Conservation (phyloP, 1,140 invertebrate genomes). For the Brachionus koreanus region DNA sequence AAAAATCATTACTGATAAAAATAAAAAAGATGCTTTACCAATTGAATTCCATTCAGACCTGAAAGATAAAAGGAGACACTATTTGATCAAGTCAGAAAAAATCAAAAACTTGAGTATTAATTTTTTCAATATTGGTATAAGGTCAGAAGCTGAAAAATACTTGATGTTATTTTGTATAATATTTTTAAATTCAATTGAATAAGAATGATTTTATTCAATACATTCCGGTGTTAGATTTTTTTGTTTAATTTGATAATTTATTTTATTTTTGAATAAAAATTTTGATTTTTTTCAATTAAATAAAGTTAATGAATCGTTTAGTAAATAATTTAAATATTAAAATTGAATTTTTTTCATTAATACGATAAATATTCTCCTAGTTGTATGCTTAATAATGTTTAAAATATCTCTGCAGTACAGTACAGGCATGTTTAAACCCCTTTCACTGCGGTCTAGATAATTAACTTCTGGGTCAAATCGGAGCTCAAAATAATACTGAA, state of each 20-base stretch:
- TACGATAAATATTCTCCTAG: too few species aligned
- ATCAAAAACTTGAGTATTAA: background rate
- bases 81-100: background rate
- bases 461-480: too few species aligned
- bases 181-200: background rate
- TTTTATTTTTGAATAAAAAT: too few species aligned
- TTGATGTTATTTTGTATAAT: background rate
- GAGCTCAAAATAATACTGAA: too few species aligned
- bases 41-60: background rate
- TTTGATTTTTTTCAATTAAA: too few species aligned
- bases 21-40: background rate
- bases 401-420: too few species aligned
- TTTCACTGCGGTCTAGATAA: too few species aligned
- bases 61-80: conserved; percentile 25
- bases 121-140: background rate
- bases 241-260: background rate
- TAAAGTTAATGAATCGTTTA: too few species aligned
- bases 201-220: background rate
- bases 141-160: background rate
- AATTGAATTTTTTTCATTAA: too few species aligned
- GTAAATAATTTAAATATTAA: too few species aligned
- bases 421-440: too few species aligned
- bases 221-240: background rate
- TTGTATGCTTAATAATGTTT: too few species aligned
- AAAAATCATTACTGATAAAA: background rate